Evolutionary conservation across 2,113 vertebrate genomes (phyloP).

Genomic region (Chitala chitala): DNA sequence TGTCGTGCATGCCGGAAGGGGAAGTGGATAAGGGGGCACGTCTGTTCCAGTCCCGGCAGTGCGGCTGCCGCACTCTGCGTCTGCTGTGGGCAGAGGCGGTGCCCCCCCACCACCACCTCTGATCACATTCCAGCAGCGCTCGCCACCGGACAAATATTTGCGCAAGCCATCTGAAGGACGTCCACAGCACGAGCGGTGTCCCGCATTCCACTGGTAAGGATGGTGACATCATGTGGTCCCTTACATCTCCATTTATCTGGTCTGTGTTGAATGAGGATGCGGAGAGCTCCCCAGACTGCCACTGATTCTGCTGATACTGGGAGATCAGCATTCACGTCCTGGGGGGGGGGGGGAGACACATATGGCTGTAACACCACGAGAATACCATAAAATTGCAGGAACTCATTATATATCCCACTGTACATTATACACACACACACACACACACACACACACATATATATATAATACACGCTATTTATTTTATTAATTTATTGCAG

Average conservation of each 20-base stretch:
- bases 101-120: not conserved
- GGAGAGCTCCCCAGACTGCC: not conserved
- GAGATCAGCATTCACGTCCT: too few species aligned
- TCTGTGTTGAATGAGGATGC: not conserved
- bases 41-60: conserved; percentile 21
- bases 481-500: too few species aligned
- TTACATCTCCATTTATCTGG: not conserved
- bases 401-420: too few species aligned
- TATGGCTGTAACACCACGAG: too few species aligned
- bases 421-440: too few species aligned
- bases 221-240: conserved; percentile 50
- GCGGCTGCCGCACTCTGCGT: not conserved
- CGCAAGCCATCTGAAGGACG: conserved; percentile 32
- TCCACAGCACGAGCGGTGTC: conserved; percentile 41
- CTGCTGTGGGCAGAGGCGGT: not conserved
- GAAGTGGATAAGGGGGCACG: conserved; percentile 48
- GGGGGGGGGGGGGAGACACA: too few species aligned
- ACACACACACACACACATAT: too few species aligned
- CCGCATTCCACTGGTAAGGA: conserved; percentile 38
- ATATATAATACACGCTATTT: too few species aligned
- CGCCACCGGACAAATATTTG: conserved; percentile 50
- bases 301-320: not conserved
- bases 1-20: conserved; percentile 37
- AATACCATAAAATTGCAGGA: too few species aligned
- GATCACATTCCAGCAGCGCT: conserved; percentile 27